Evolutionary conservation across 2,113 vertebrate species (phyloP), one percentile per base, ranked within the genome.

Genomic region (Cephalopterus ornatus): DNA sequence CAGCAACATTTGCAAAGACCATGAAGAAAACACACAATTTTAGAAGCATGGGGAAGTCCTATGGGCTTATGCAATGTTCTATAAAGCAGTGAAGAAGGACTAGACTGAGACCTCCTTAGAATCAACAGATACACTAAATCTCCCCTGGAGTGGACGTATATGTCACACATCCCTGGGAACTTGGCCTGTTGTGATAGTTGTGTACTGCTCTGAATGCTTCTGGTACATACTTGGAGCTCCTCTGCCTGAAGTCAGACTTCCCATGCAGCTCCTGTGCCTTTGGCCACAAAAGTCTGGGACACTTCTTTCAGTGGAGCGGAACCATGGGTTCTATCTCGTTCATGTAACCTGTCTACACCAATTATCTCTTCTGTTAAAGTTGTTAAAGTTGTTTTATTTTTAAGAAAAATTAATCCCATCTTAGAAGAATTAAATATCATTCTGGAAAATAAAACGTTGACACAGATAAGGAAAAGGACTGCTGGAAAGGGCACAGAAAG

Each of bases 131-230:
- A 35, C 0, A 17, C 32, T 24, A 33, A 33, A 56, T 76, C 9
- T 82, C 14, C 26, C 12, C 32, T n/a, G 50, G 33, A 39, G 12
- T 3, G 2, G 50, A 50, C 24, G 33, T 5, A 1, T 0, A 0
- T n/a, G 61, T 35, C 55, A 58, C 2, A 2, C 3, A 1, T 3
- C 9, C 24, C 33, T 78, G 73, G 47, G 53, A 81, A 67, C 59
- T 1, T 30, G 39, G 27, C 52, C 42, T 52, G 2, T 24, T 72
- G 8, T 46, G 37, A 39, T 12, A 75, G 49, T 5, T 84, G 28
- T 28, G 9, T 30, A 19, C 19, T 56, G 28, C 35, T 74, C 52
- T 2, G 2, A 78, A 55, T 23, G 62, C 32, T 78, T 81, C 81
- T 71, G 19, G 61, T 55, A 27, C 12, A 15, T 2, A 13, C 3